Evolutionary conservation across 92 coral and sea anemone genomes (phyloP).

Genomic region (Phenganax stokvisi): DNA sequence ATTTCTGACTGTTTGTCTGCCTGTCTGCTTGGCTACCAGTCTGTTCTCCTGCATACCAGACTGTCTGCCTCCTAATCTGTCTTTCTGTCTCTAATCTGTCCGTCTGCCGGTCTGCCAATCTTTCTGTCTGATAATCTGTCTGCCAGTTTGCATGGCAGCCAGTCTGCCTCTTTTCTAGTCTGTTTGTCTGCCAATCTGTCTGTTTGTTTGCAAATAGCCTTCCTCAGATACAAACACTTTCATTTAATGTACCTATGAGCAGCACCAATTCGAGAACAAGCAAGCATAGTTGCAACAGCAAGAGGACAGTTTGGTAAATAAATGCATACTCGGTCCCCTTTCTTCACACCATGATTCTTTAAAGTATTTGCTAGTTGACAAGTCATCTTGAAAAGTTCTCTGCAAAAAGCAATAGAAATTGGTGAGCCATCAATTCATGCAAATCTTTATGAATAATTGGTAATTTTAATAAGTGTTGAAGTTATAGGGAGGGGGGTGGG

Average conservation of each 20-base stretch:
- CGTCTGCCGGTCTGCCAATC: not conserved
- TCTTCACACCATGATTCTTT: constrained; percentile 82
- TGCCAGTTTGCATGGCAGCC: not conserved
- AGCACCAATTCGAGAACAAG: constrained; percentile 97
- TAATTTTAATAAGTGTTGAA: too few species aligned
- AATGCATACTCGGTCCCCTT: constrained; percentile 92
- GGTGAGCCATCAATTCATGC: too few species aligned
- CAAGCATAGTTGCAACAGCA: constrained; percentile 96
- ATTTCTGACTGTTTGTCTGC: not conserved
- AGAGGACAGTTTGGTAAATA: constrained; percentile 94
- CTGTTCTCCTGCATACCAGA: not conserved
- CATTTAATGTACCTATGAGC: constrained; percentile 67
- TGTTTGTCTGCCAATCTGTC: not conserved
- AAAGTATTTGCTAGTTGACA: constrained; percentile 80
- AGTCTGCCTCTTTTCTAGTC: not conserved
- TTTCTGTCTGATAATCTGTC: not conserved
- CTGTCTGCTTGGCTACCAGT: not conserved
- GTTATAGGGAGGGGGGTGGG: not conserved
- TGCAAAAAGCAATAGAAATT: constrained; percentile 8
- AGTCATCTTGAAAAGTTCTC: constrained; percentile 85
- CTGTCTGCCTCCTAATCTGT: not conserved
- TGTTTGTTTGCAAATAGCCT: not conserved
- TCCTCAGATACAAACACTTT: not conserved
- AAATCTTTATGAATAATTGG: too few species aligned
- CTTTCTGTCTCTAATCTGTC: too few species aligned